A percentile compares a stretch with the other conserved stretches of the same genome.
phyloP scores from a whole-genome alignment of 2,113 vertebrate species.

The Brachyhypopomus gauderio region DNA sequence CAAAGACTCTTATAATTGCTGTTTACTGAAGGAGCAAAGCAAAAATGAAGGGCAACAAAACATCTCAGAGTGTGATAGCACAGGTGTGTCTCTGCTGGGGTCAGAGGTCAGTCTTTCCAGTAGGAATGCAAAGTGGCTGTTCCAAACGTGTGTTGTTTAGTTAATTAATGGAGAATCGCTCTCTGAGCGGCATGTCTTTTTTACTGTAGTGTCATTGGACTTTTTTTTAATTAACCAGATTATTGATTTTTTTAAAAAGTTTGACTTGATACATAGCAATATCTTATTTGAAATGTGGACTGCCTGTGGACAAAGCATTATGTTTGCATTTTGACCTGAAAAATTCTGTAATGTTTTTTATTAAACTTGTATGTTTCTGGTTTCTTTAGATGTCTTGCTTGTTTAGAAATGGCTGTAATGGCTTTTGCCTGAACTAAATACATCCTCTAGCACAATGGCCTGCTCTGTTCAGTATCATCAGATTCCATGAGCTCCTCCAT shows the following conservation, averaged over 20 bases:
- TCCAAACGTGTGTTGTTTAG: constrained; percentile 39
- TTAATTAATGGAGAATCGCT: constrained; percentile 46
- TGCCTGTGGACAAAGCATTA: constrained; percentile 53
- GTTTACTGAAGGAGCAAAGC: constrained; percentile 69
- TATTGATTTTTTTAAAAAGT: constrained; percentile 42
- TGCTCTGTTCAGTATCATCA: constrained; percentile 12
- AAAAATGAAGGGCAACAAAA: constrained; percentile 53
- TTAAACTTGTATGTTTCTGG: constrained; percentile 44
- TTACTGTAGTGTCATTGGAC: constrained; percentile 54
- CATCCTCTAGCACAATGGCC: constrained; percentile 40
- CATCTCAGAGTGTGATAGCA: constrained; percentile 59
- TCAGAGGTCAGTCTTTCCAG: constrained; percentile 41
- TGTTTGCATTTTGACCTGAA: constrained; percentile 52
- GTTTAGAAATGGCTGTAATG: constrained; percentile 45
- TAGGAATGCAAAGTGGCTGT: constrained; percentile 55
- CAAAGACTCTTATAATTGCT: constrained; percentile 75
- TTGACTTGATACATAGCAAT: constrained; percentile 62
- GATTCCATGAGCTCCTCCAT: constrained; percentile 16
- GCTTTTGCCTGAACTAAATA: constrained; percentile 42
- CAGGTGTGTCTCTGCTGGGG: constrained; percentile 60
- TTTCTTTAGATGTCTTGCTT: constrained; percentile 51
- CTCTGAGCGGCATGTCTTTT: constrained; percentile 56
- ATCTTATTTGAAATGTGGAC: constrained; percentile 53
- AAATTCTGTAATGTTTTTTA: constrained; percentile 37
- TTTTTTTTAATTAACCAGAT: constrained; percentile 52